These are phyloP conservation scores for Ricordea florida DNA, from an alignment of 92 coral and sea anemone genomes.

Conservation along the genomic window DNA sequence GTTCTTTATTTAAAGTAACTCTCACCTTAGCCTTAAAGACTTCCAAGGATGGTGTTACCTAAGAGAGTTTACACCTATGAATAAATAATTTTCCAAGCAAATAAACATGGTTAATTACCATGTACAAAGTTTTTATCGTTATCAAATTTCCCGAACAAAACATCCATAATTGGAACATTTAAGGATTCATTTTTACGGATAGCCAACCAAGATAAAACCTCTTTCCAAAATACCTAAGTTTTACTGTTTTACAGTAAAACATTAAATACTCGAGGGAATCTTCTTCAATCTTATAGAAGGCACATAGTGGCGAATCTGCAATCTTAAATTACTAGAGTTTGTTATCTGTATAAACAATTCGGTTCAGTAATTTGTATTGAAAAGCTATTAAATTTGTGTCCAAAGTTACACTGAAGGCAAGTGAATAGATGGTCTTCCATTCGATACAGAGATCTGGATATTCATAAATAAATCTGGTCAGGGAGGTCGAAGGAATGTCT, in stretches of 20 bases:
- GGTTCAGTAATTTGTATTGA: conserved; percentile 1
- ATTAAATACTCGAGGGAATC: too few species aligned
- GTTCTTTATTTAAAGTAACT: background rate
- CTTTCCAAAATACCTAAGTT: too few species aligned
- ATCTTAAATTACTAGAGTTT: background rate
- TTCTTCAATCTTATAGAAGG: too few species aligned
- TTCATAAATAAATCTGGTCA: background rate
- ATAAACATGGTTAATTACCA: background rate
- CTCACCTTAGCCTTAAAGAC: background rate
- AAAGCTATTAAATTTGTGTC: background rate
- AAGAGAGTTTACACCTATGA: background rate
- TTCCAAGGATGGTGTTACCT: background rate
- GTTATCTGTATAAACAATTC: background rate
- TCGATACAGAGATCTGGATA: background rate
- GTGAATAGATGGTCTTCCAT: background rate
- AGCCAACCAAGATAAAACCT: too few species aligned
- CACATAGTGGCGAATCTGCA: background rate
- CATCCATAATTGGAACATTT: background rate
- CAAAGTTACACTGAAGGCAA: conserved; percentile 6
- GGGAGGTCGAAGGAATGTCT: background rate
- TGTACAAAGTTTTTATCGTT: background rate
- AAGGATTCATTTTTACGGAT: background rate
- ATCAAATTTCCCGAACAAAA: background rate
- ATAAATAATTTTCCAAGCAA: background rate
- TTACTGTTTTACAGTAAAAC: too few species aligned